phyloP scores from a whole-genome alignment of 2,888 invertebrate genomes.

The Eulithis testata region DNA sequence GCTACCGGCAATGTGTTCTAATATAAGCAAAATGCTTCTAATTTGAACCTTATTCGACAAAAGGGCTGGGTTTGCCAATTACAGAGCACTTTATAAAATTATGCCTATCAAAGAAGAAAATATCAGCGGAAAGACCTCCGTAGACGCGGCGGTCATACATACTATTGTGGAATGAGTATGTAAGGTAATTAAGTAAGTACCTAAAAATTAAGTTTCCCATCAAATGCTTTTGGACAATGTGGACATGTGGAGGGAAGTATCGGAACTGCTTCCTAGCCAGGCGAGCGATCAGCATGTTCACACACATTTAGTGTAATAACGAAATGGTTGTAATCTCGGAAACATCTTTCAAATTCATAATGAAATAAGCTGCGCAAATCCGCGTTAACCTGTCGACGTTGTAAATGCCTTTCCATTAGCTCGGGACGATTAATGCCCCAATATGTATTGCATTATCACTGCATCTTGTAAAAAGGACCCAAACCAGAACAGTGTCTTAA shows the following conservation, averaged over 20 bases:
- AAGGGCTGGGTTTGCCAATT: slow-evolving; percentile 16
- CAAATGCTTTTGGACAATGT: too few relatives aligned
- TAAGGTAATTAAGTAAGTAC: too few relatives aligned
- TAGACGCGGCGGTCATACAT: background rate
- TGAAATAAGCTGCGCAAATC: slow-evolving; percentile 8
- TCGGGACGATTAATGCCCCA: slow-evolving; percentile 51
- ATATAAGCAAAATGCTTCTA: slow-evolving; percentile 28
- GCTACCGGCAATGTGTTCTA: slow-evolving; percentile 27
- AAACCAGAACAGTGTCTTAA: background rate
- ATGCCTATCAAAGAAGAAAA: background rate
- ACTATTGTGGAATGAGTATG: too few relatives aligned
- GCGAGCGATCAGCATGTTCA: too few relatives aligned
- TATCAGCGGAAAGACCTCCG: background rate
- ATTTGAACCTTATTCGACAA: slow-evolving; percentile 19
- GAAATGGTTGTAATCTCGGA: background rate
- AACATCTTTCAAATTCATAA: slow-evolving; percentile 12
- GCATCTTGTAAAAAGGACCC: slow-evolving; percentile 15
- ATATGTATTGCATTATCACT: slow-evolving; percentile 45
- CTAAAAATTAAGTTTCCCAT: too few relatives aligned
- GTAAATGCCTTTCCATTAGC: slow-evolving; percentile 33
- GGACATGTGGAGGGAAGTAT: too few relatives aligned
- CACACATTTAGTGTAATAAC: background rate
- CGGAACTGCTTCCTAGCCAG: too few relatives aligned
- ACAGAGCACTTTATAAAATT: slow-evolving; percentile 37
- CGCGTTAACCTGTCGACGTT: slow-evolving; percentile 27